phyloP scores from a whole-genome alignment of 2,797 vertebrate genomes.

The Triplophysa yarkandensis region DNA sequence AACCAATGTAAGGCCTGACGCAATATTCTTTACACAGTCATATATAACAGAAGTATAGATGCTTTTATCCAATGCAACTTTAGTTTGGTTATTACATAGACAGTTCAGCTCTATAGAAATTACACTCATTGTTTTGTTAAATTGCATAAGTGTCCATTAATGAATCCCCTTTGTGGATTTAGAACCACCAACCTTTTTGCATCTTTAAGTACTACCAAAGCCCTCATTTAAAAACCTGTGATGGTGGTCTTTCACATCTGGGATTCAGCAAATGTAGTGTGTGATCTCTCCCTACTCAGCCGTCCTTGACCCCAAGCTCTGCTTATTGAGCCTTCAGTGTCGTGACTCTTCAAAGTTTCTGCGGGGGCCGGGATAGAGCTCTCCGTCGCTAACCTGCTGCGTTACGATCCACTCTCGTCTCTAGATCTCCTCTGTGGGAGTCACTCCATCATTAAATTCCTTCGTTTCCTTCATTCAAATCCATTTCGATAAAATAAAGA shows the following conservation, averaged over 20 bases:
- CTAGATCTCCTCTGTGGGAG: conserved; percentile 20
- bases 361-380: conserved; percentile 15
- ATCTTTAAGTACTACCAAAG: background rate
- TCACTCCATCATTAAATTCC: conserved; percentile 31
- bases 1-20: too few species aligned
- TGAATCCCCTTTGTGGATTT: background rate
- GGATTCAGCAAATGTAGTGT: conserved; percentile 5
- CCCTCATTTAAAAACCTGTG: background rate
- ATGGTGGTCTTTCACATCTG: conserved; percentile 11
- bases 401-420: conserved; percentile 5
- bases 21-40: too few species aligned
- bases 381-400: conserved; percentile 24
- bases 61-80: background rate
- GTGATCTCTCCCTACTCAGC: conserved; percentile 10
- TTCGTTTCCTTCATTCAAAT: conserved; percentile 40
- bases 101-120: background rate
- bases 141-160: background rate
- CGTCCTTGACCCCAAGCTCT: conserved; percentile 38
- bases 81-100: background rate
- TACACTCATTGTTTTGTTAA: too few species aligned
- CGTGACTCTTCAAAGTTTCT: conserved; percentile 5
- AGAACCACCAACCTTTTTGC: background rate
- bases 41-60: background rate
- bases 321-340: conserved; percentile 8
- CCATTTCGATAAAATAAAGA: conserved; percentile 30